Conservation (phyloP, 2,797 vertebrate species). For the Corythornis leucogaster region DNA sequence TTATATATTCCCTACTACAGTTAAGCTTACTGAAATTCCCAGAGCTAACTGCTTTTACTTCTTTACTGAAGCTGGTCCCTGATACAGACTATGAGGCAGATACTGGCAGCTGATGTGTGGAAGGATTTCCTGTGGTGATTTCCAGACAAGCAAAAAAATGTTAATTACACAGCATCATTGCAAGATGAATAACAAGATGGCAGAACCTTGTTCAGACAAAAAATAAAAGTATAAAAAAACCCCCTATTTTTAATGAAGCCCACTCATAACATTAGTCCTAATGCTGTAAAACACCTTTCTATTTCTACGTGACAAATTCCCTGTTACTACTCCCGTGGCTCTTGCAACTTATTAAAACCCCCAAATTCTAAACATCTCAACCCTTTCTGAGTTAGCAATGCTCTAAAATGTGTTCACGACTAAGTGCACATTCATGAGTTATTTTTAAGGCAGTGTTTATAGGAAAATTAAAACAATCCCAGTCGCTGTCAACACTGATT, state of each 20-base stretch:
- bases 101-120: not conserved
- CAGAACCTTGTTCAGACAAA: not conserved
- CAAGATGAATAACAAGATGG: not conserved
- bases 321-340: not conserved
- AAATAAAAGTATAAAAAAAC: rapidly evolving
- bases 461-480: not conserved
- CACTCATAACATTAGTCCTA: not conserved
- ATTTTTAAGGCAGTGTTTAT: not conserved
- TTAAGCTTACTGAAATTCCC: not conserved
- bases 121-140: not conserved
- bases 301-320: not conserved
- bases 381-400: not conserved
- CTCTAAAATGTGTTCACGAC: not conserved
- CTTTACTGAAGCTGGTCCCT: not conserved
- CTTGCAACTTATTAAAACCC: not conserved
- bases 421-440: not conserved
- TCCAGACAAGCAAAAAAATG: not conserved
- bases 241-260: not conserved
- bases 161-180: not conserved
- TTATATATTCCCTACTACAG: rapidly evolving
- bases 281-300: not conserved
- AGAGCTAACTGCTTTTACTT: not conserved
- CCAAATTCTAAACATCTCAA: not conserved
- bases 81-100: not conserved
- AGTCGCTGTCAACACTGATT: not conserved